phyloP scores from a whole-genome alignment of 2,888 invertebrate genomes.

The Cataglyphis livida region DNA sequence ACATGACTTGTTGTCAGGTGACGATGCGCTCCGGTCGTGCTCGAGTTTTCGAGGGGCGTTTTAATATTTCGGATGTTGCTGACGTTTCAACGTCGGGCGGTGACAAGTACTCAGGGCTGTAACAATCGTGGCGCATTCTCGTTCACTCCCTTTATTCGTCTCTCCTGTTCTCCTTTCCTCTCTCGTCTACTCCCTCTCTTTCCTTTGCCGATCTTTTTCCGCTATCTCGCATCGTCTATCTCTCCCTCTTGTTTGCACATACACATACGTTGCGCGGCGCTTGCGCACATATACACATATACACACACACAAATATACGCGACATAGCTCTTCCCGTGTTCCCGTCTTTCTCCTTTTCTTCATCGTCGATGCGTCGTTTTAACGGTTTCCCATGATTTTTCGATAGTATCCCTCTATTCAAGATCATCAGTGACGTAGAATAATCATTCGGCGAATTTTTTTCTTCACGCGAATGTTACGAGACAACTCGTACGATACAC shows the following conservation, averaged over 20 bases:
- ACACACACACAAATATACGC: slow-evolving; percentile 44
- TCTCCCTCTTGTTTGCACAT: slow-evolving; percentile 42
- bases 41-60: not conserved
- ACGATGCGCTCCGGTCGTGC: not conserved
- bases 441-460: slow-evolving; percentile 56
- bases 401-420: slow-evolving; percentile 60
- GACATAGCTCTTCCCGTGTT: slow-evolving; percentile 1
- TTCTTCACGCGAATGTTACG: slow-evolving; percentile 43
- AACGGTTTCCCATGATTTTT: slow-evolving; percentile 74
- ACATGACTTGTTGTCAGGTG: not conserved
- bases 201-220: slow-evolving; percentile 25
- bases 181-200: not conserved
- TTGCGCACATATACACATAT: slow-evolving; percentile 27
- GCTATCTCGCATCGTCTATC: slow-evolving; percentile 43
- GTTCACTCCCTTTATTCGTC: slow-evolving; percentile 64
- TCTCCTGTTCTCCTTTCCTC: not conserved
- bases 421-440: slow-evolving; percentile 60
- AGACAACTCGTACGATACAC: slow-evolving; percentile 30
- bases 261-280: not conserved
- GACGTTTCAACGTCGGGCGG: slow-evolving; percentile 74
- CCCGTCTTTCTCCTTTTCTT: slow-evolving; percentile 23
- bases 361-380: slow-evolving; percentile 62
- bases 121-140: slow-evolving; percentile 69
- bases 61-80: slow-evolving; percentile 65
- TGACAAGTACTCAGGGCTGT: slow-evolving; percentile 75